A percentile compares a stretch with the other conserved stretches of the same genome.
Evolutionary conservation across 2,888 invertebrate species (phyloP).

Genomic region (Acanthococcus lagerstroemiae): DNA sequence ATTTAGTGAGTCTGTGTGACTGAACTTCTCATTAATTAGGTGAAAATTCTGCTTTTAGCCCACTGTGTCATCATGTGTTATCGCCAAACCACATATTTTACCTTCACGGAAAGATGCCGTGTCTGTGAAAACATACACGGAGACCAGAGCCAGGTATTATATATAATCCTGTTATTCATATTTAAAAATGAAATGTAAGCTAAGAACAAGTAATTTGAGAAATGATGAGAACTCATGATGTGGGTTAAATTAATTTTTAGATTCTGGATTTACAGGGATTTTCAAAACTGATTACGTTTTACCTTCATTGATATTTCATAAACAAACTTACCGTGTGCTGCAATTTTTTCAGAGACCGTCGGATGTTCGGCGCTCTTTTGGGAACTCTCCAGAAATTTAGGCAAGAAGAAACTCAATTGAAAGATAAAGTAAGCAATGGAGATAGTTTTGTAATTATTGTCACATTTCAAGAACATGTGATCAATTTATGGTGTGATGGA

Average conservation of each 20-base stretch:
- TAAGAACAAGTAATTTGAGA: no score
- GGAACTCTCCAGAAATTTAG: slow-evolving; percentile 93
- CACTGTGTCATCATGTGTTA: slow-evolving; percentile 17
- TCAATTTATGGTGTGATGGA: no score
- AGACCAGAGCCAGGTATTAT: slow-evolving; percentile 30
- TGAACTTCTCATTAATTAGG: not conserved
- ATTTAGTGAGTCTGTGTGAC: not conserved
- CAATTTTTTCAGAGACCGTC: slow-evolving; percentile 54
- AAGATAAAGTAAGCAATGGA: slow-evolving; percentile 56
- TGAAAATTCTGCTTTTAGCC: not conserved
- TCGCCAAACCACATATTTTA: slow-evolving; percentile 25
- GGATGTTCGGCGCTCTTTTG: slow-evolving; percentile 91
- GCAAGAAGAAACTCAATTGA: slow-evolving; percentile 81
- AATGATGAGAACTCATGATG: not conserved
- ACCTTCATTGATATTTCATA: not conserved
- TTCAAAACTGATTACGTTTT: not conserved
- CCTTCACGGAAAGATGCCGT: slow-evolving; percentile 25
- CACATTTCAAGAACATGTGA: not conserved
- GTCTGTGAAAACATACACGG: slow-evolving; percentile 20
- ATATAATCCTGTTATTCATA: no score
- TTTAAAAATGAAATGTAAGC: not conserved
- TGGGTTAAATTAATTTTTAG: not conserved
- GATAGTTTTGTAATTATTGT: not conserved
- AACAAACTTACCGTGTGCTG: not conserved
- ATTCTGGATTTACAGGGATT: not conserved